Evolutionary conservation across 1,140 invertebrate species (phyloP).

Genomic region (Oryzaephilus surinamensis): DNA sequence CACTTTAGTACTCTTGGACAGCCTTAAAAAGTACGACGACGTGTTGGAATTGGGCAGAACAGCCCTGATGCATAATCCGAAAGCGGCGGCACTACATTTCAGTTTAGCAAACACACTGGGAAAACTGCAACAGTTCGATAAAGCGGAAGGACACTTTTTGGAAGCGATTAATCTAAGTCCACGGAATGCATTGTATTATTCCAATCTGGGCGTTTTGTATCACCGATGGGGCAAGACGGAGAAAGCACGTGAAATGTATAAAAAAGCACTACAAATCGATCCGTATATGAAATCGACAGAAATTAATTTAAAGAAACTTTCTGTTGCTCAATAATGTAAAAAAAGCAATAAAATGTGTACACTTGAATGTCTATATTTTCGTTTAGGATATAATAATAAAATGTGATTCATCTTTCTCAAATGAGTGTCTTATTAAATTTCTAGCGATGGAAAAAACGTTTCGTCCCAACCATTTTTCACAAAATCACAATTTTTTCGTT

Average conservation of each 20-base stretch:
- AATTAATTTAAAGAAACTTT: constrained; percentile 51
- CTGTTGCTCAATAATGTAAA: constrained; percentile 13
- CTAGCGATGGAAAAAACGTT: constrained; percentile 21
- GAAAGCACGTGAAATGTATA: constrained; percentile 64
- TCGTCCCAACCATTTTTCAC: too few species aligned
- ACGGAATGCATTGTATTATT: constrained; percentile 59
- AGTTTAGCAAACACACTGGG: constrained; percentile 82
- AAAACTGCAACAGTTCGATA: constrained; percentile 61
- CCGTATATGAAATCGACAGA: constrained; percentile 51
- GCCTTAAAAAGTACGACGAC: constrained; percentile 56
- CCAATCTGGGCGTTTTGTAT: constrained; percentile 89
- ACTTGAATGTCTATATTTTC: too few species aligned
- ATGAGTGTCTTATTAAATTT: constrained; percentile 16
- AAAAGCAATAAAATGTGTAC: constrained; percentile 7
- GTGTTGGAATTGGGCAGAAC: constrained; percentile 57
- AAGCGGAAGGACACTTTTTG: constrained; percentile 74
- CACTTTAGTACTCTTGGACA: constrained; percentile 77
- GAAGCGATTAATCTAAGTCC: constrained; percentile 59
- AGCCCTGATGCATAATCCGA: constrained; percentile 57
- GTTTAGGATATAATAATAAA: too few species aligned
- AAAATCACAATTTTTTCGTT: too few species aligned
- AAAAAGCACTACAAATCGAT: constrained; percentile 61
- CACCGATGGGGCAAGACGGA: constrained; percentile 80
- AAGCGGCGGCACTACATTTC: constrained; percentile 69
- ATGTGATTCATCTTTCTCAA: constrained; percentile 6